Evolutionary conservation across 2,113 vertebrate species (phyloP).

Genomic region (Mobula birostris): DNA sequence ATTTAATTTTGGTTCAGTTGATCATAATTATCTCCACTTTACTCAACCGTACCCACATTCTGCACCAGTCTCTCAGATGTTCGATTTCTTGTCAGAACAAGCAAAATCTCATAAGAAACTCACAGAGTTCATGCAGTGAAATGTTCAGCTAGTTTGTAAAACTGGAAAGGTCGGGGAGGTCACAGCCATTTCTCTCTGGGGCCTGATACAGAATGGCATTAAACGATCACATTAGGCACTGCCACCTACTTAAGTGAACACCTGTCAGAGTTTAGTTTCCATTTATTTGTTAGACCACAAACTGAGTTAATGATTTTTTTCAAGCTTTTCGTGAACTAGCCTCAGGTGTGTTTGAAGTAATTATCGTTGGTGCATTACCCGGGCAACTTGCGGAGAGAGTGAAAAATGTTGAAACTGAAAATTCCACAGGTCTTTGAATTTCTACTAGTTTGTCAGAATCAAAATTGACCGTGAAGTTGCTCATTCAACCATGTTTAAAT

Average conservation of each 20-base stretch:
- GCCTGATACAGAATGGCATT: not conserved
- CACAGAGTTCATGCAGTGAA: not conserved
- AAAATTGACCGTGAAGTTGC: not conserved
- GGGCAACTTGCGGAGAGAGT: not conserved
- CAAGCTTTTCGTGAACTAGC: not conserved
- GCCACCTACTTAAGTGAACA: constrained; percentile 6
- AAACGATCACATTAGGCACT: not conserved
- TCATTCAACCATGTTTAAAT: not conserved
- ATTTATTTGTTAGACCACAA: not conserved
- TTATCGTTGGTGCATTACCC: not conserved
- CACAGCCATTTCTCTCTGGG: not conserved
- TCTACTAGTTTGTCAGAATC: not conserved
- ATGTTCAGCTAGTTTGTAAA: constrained; percentile 8
- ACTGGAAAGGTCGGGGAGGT: not conserved
- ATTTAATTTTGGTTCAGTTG: not conserved
- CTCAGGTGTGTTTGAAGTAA: not conserved
- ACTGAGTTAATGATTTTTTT: not conserved
- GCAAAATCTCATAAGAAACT: not conserved
- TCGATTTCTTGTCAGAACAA: not conserved
- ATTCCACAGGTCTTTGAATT: not conserved
- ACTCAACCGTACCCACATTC: not conserved
- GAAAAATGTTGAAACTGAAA: not conserved
- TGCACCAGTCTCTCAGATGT: not conserved
- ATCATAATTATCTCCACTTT: not conserved
- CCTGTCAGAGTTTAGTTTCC: constrained; percentile 13